Evolutionary conservation across 2,888 invertebrate species (phyloP).

Genomic region (Rugalucina vietnamica): DNA sequence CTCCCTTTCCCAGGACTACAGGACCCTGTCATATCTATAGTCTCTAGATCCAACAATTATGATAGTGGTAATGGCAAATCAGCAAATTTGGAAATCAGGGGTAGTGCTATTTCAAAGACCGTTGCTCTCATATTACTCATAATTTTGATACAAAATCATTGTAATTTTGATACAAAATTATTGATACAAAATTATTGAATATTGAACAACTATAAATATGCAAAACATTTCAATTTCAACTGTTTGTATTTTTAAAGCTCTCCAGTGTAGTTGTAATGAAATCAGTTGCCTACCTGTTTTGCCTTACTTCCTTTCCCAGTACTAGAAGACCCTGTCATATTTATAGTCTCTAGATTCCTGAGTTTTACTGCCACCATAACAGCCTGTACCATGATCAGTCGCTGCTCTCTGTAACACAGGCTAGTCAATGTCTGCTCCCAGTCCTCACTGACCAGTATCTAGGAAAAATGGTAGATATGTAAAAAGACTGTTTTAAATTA

Average conservation of each 20-base stretch:
- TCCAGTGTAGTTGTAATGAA: neutral
- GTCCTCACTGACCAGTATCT: conserved; percentile 61
- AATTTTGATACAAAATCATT: too few relatives aligned
- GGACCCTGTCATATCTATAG: too few relatives aligned
- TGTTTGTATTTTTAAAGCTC: neutral
- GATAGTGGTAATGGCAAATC: too few relatives aligned
- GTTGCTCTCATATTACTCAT: too few relatives aligned
- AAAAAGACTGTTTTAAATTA: too few relatives aligned
- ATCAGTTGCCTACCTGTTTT: neutral
- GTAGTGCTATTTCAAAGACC: too few relatives aligned
- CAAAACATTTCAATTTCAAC: neutral
- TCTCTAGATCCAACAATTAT: too few relatives aligned
- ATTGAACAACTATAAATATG: neutral
- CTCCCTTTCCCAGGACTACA: too few relatives aligned
- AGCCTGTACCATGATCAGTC: conserved; percentile 53
- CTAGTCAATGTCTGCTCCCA: conserved; percentile 53
- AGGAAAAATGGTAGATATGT: too few relatives aligned
- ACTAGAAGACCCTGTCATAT: neutral
- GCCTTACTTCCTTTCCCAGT: neutral
- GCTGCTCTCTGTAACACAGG: conserved; percentile 55
- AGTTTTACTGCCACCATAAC: conserved; percentile 39
- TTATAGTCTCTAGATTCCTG: neutral
- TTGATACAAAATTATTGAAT: neutral
- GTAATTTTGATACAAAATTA: too few relatives aligned
- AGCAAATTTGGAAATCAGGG: too few relatives aligned